These are phyloP conservation scores for Drosophila anomelani DNA, from an alignment of 2,888 invertebrate species.

Conservation along the genomic window DNA sequence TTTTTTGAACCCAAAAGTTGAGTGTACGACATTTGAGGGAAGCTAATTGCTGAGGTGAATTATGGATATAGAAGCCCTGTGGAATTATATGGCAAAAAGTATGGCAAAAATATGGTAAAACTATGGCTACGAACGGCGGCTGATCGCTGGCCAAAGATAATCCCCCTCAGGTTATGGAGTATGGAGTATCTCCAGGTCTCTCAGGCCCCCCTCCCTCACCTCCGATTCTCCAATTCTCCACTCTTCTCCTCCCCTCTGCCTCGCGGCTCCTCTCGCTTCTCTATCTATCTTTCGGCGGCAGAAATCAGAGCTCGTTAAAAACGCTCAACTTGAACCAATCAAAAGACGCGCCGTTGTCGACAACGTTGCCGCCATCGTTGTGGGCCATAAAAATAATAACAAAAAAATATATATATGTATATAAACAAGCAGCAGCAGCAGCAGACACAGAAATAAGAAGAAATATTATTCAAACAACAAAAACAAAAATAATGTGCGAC, in stretches of 20 bases:
- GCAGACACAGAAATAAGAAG: conserved; percentile 1
- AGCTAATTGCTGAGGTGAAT: conserved; percentile 76
- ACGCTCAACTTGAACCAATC: conserved; percentile 68
- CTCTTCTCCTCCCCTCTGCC: not conserved
- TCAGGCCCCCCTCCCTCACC: not conserved
- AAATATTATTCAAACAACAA: conserved; percentile 41
- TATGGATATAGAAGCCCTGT: conserved; percentile 76
- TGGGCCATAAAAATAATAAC: conserved; percentile 64
- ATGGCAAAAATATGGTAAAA: conserved; percentile 50
- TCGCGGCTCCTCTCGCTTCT: conserved; percentile 5
- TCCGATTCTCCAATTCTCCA: not conserved
- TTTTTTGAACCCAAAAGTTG: conserved; percentile 51
- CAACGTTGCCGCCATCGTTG: conserved; percentile 42
- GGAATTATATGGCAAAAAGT: conserved; percentile 56
- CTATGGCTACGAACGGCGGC: conserved; percentile 53
- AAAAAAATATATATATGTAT: conserved; percentile 48
- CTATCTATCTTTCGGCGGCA: conserved; percentile 39
- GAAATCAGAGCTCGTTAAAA: conserved; percentile 78
- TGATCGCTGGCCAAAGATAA: conserved; percentile 66
- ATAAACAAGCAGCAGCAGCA: conserved; percentile 51
- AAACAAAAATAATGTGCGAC: conserved; percentile 4
- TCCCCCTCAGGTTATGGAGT: conserved; percentile 29
- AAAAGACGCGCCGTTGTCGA: conserved; percentile 69
- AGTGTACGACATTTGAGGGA: conserved; percentile 68
- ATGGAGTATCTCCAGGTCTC: conserved; percentile 3